These are phyloP conservation scores for Raja brachyura DNA, from an alignment of 2,113 vertebrate species.

Conservation along the genomic window DNA sequence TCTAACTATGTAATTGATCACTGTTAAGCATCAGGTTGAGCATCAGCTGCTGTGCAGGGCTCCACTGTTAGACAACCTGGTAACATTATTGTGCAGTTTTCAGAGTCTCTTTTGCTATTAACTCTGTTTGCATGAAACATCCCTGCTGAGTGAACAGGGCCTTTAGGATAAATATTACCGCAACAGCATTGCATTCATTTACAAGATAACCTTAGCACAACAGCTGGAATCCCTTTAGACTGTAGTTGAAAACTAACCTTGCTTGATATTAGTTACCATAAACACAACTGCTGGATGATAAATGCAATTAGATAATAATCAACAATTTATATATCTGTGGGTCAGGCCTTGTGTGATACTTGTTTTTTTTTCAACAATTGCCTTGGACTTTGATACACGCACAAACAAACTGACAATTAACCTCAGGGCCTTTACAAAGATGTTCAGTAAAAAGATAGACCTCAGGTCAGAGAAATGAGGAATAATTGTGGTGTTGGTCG, in stretches of 20 bases:
- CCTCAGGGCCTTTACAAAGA: not conserved
- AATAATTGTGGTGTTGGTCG: not conserved
- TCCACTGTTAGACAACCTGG: not conserved
- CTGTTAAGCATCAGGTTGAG: not conserved
- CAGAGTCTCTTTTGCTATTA: not conserved
- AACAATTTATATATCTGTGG: not conserved
- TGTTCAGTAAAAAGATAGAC: not conserved
- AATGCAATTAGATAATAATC: conserved; percentile 20
- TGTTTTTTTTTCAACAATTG: not conserved
- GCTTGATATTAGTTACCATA: not conserved
- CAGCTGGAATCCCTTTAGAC: not conserved
- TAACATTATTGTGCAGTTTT: not conserved
- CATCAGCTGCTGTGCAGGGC: not conserved
- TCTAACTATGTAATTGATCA: not conserved
- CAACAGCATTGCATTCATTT: conserved; percentile 13
- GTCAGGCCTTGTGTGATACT: conserved; percentile 11
- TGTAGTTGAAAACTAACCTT: not conserved
- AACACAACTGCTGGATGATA: not conserved
- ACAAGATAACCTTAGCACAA: conserved; percentile 4
- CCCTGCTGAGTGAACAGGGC: not conserved
- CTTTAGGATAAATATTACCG: conserved; percentile 26
- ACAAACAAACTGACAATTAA: not conserved
- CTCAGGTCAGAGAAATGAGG: not conserved
- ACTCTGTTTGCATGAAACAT: not conserved
- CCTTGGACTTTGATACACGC: not conserved